These are phyloP conservation scores for Agonopterix heracliana DNA, from an alignment of 2,888 invertebrate genomes.

Conservation along the genomic window DNA sequence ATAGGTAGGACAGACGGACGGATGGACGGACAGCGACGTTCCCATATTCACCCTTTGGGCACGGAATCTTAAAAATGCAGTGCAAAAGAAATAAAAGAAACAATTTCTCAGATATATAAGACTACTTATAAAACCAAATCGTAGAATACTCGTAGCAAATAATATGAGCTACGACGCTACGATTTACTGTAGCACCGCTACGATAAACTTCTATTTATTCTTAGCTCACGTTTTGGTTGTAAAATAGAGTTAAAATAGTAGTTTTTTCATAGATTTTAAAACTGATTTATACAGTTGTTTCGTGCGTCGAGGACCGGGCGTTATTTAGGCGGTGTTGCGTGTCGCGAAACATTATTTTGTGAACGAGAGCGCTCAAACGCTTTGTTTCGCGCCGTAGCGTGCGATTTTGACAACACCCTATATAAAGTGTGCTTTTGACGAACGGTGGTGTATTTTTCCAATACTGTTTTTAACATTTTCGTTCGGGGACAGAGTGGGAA, in stretches of 20 bases:
- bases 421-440: slow-evolving; percentile 5
- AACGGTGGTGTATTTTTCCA: too few relatives aligned
- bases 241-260: slow-evolving; percentile 2
- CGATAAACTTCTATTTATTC: slow-evolving; percentile 31
- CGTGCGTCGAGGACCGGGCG: slow-evolving; percentile 11
- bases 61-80: not conserved
- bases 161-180: slow-evolving; percentile 17
- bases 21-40: not conserved
- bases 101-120: too few relatives aligned
- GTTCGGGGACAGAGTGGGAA: too few relatives aligned
- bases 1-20: not conserved
- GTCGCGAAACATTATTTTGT: slow-evolving; percentile 35
- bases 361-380: slow-evolving; percentile 28
- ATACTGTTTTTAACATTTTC: too few relatives aligned
- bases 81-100: too few relatives aligned
- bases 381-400: slow-evolving; percentile 25
- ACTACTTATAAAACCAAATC: too few relatives aligned
- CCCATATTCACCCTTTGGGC: not conserved
- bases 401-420: slow-evolving; percentile 21
- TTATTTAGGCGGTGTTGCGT: slow-evolving; percentile 31
- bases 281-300: slow-evolving; percentile 22
- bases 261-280: slow-evolving; percentile 5
- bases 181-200: slow-evolving; percentile 38
- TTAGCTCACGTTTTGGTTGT: slow-evolving; percentile 26
- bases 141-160: slow-evolving; percentile 3